Base-by-base conservation (phyloP, 2,888 invertebrate genomes). In the Macrosiphum euphorbiae region DNA sequence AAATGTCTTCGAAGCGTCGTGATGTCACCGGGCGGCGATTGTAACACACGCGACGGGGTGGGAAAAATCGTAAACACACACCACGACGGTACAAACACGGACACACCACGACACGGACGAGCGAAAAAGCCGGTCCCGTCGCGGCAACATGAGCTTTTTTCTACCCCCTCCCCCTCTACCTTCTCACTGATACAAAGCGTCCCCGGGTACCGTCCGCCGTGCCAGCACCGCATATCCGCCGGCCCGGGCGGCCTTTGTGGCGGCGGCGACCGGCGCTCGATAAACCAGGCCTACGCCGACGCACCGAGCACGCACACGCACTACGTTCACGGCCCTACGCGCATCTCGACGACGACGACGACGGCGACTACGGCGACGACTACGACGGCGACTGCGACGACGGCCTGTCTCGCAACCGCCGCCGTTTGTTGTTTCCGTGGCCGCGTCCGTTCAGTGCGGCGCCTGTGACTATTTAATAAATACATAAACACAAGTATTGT, bases 221-320 rank as follows among this genome's bases (percentile, higher is more conserved):
- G 41, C 44, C 26, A 41, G 28, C n/a, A 11, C 44, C 89, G 11
- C 58, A 20, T 78, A 78, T 78, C 78, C 28, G 0, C 41, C 55
- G n/a, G 8, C 44, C 58, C 58, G 88, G 44, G 1, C 58, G 58
- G 88, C 41, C 89, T 61, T 44, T 67, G 61, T 67, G 47, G 24
- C 91, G 86, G 61, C 91, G 86, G 47, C 47, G 87, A 28, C 61
- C 88, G 88, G 88, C 92, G 92, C 61, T 92, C 92, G 92, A 92
- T 92, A 92, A 88, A 92, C 61, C 92, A 88, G 92, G 92, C 92
- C 92, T 92, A 92, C 92, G 92, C 92, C 92, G 92, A 92, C 92
- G 92, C 92, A 92, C 92, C 87, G 92, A 13, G 92, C 58, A 92
- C 92, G 92, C 87, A 88, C 92, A 92, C 92, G 92, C 92, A 92